These are phyloP conservation scores for Gambusia affinis DNA, from an alignment of 2,113 vertebrate species.

Conservation along the genomic window DNA sequence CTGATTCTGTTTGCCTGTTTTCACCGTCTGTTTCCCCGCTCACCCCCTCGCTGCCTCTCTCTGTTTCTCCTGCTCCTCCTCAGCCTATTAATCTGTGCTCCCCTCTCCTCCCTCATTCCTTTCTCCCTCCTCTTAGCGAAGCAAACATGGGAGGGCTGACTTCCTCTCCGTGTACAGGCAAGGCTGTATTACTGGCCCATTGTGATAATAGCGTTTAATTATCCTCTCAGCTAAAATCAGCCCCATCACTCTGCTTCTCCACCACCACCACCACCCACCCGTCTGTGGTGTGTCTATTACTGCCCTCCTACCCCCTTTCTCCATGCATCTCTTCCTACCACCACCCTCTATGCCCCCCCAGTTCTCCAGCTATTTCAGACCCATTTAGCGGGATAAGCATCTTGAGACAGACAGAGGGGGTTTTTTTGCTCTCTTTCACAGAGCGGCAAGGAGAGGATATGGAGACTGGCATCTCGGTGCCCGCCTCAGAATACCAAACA, in stretches of 20 bases:
- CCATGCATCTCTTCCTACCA: conserved; percentile 40
- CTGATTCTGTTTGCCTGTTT: conserved; percentile 75
- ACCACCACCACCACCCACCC: conserved; percentile 25
- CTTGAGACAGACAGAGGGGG: conserved; percentile 77
- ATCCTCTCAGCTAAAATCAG: conserved; percentile 77
- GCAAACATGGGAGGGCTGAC: conserved; percentile 69
- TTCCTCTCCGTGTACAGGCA: conserved; percentile 60
- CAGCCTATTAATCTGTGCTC: conserved; percentile 70
- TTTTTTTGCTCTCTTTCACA: conserved; percentile 76
- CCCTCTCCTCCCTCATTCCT: conserved; percentile 43
- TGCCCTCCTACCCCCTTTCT: conserved; percentile 29
- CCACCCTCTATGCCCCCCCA: conserved; percentile 52
- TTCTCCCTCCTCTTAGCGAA: conserved; percentile 57
- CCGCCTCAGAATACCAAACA: conserved; percentile 78
- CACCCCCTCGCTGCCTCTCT: conserved; percentile 42
- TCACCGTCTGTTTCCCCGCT: conserved; percentile 50
- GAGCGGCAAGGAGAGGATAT: conserved; percentile 75
- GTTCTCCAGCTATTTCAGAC: conserved; percentile 78
- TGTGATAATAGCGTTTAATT: conserved; percentile 81
- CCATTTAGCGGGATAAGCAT: conserved; percentile 80
- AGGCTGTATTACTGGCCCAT: conserved; percentile 73
- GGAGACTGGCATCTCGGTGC: conserved; percentile 76
- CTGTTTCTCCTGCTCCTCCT: conserved; percentile 57
- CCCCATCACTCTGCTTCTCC: conserved; percentile 71
- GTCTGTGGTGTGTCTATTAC: conserved; percentile 66